Evolutionary conservation across 2,797 vertebrate genomes (phyloP).

Genomic region (Cottoperca gobio): DNA sequence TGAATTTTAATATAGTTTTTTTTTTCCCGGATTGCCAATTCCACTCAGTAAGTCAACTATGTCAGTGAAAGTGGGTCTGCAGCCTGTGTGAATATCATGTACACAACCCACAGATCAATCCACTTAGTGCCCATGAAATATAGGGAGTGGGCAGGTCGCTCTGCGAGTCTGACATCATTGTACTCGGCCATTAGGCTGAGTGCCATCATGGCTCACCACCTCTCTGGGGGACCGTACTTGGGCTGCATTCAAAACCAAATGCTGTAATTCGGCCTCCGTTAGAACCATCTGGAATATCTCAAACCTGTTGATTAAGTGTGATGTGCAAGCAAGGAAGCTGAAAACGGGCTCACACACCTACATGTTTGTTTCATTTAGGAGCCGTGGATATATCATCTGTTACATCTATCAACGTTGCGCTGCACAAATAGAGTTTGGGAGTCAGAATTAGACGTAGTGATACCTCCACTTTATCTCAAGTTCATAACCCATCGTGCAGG

Average conservation of each 20-base stretch:
- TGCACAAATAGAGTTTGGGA: conserved; percentile 40
- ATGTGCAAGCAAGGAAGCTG: conserved; percentile 13
- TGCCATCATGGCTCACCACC: conserved; percentile 70
- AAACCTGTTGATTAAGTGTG: conserved; percentile 70
- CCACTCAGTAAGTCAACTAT: conserved; percentile 21
- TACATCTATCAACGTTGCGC: conserved; percentile 46
- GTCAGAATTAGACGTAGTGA: conserved; percentile 55
- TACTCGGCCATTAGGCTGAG: conserved; percentile 79
- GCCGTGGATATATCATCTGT: conserved; percentile 35
- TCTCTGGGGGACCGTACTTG: conserved; percentile 47
- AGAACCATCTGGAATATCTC: conserved; percentile 53
- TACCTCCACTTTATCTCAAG: conserved; percentile 24
- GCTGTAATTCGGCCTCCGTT: conserved; percentile 11
- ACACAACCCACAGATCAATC: conserved; percentile 79
- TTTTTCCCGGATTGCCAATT: conserved; percentile 1
- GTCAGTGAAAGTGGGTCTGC: conserved; percentile 36
- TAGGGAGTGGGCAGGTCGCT: conserved; percentile 75
- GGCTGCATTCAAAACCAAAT: conserved; percentile 54
- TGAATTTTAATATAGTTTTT: conserved; percentile 21
- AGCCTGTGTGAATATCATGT: conserved; percentile 69
- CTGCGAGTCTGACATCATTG: conserved; percentile 82
- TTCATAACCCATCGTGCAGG: conserved; percentile 19
- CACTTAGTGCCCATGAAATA: conserved; percentile 82
- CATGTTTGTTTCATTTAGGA: conserved; percentile 40
- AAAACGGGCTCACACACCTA: conserved; percentile 13